Evolutionary conservation across 2,888 invertebrate genomes (phyloP), one percentile per base, ranked within the genome.

Genomic region (Netelia fuscicornis): DNA sequence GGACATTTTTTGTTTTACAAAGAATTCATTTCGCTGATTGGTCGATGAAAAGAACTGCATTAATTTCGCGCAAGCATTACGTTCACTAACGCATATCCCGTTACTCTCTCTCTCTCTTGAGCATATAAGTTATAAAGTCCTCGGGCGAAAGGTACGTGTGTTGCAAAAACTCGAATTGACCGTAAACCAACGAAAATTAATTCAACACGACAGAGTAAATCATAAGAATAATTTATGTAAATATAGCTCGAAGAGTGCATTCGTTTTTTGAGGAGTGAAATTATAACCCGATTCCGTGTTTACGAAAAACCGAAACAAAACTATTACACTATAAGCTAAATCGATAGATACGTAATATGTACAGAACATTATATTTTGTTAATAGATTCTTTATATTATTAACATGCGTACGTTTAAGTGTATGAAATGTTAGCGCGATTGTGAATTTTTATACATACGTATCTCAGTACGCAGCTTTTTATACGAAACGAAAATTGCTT

Each of bases 401-500:
- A 72, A 68, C 42, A 56, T 65, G 42, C 20, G 30, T 74, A 68
- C 68, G 72, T 54, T 56, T 37, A 56, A 20, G 17, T 70, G 25
- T 54, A 62, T 68, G 72, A 68, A 75, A 56, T 44, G 20, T 56
- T 52, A 60, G 44, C 74, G 81, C 62, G 78, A 71, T 62, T 72
- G 68, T 77, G 72, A 81, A 84, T 84, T 85, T 80, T 82, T 81
- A 81, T 85, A 79, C 78, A 84, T 70, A 75, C 62, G 52, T 75
- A 80, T 74, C 44, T 74, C 74, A 56, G 64, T 84, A 75, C 58
- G 72, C 78, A 70, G 78, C 81, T 85, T 85, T 85, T 85, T 85
- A 85, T 85, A 85, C 84, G 78, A 80, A 81, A 71, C 60, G 72
- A 64, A 81, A 81, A 81, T 78, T 65, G 84, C 81, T 78, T 78